Base-by-base conservation (phyloP, 2,113 vertebrate species). In the Gasterosteus nipponicus region DNA sequence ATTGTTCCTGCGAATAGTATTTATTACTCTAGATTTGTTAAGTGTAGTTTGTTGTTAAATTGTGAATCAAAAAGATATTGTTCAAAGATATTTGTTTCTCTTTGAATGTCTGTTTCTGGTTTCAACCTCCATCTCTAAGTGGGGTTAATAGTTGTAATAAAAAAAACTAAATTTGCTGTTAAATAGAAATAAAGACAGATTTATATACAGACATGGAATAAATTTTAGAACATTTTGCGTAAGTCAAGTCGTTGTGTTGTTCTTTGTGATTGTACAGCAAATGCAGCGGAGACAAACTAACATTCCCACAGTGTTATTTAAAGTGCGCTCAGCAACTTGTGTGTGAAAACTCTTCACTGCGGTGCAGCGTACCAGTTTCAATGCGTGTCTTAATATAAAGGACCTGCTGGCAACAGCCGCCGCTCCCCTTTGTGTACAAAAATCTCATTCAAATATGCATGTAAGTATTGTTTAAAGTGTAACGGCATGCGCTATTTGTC, bases 21-120 rank as follows among this genome's bases (percentile, higher is more conserved):
- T 94, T 94, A 94, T 94, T 93, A 87, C 79, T 91, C 80, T 89
- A 81, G 75, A 81, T 89, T 89, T 89, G 88, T 89, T 82, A 90
- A 91, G 73, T 88, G 71, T 76, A 69, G 73, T 89, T 86, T 91
- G 90, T 87, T 83, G 81, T 86, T 82, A 81, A 82, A 79, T 90
- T 88, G 89, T 92, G 73, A 87, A 85, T 89, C 84, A 63, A 89
- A 80, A 84, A 26, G 69, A 66, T 87, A 76, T 84, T 91, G 82
- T 91, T 87, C 76, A 59, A 77, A 89, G 79, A 83, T 81, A 59
- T 85, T 82, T 87, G 76, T 78, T 83, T 86, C 64, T 82, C 58
- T 78, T 80, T 78, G 38, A 86, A 77, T 57, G 39, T 91, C 92
- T 89, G 87, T 87, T 78, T 77, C 75, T 69, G 31, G 38, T 84